Conservation (phyloP, 2,888 invertebrate species). For the Microdon myrmicae region DNA sequence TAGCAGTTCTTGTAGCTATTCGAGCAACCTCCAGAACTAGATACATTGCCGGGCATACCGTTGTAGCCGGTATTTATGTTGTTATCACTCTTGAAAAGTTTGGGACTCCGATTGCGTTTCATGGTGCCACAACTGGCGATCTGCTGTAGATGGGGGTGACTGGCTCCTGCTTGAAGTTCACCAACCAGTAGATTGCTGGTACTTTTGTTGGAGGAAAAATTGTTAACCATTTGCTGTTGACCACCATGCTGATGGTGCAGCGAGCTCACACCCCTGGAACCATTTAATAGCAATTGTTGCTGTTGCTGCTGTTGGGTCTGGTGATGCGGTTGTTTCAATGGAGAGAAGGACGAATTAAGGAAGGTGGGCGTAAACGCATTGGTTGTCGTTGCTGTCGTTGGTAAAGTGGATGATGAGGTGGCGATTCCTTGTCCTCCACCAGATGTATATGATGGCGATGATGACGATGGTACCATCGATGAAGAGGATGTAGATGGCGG, state of each 20-base stretch:
- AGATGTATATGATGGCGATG: conserved; percentile 29
- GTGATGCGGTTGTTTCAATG: conserved; percentile 40
- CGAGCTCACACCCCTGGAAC: conserved; percentile 61
- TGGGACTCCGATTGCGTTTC: conserved; percentile 64
- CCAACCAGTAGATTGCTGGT: conserved; percentile 4
- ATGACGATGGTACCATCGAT: conserved; percentile 26
- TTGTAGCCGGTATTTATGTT: conserved; percentile 61
- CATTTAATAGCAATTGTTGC: conserved; percentile 62
- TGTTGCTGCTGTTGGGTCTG: conserved; percentile 57
- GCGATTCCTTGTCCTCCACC: conserved; percentile 30
- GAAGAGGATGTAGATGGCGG: conserved; percentile 38
- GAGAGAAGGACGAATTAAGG: conserved; percentile 29
- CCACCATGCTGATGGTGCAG: conserved; percentile 27
- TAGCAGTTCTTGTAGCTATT: conserved; percentile 44
- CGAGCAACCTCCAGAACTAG: conserved; percentile 31
- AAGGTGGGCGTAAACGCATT: conserved; percentile 38
- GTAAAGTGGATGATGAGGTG: conserved; percentile 12
- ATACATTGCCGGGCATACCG: conserved; percentile 41
- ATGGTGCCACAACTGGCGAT: conserved; percentile 58
- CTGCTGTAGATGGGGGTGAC: conserved; percentile 18
- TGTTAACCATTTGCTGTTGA: conserved; percentile 45
- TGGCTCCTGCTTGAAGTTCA: conserved; percentile 6
- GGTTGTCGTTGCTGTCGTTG: conserved; percentile 44
- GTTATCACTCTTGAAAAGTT: conserved; percentile 66
- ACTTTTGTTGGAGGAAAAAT: conserved; percentile 25